phyloP scores from a whole-genome alignment of 2,888 invertebrate species.

The Caenorhabditis becei region DNA sequence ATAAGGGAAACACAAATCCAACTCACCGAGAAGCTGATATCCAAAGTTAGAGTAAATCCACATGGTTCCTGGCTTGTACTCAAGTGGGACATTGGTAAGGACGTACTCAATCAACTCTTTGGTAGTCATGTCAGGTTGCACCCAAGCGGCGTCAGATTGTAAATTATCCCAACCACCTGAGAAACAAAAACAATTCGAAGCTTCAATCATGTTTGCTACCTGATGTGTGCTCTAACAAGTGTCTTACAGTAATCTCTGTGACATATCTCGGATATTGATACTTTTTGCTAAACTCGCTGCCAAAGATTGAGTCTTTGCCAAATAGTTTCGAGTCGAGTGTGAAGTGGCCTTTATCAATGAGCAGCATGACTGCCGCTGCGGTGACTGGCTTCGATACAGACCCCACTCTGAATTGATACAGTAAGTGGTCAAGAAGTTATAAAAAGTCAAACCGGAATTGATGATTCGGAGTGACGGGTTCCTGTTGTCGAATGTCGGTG shows the following conservation, averaged over 20 bases:
- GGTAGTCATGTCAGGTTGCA: constrained; percentile 76
- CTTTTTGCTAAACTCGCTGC: constrained; percentile 75
- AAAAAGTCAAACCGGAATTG: constrained; percentile 72
- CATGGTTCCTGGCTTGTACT: constrained; percentile 72
- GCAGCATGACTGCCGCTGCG: constrained; percentile 77
- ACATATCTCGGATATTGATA: constrained; percentile 76
- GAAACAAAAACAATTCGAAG: constrained; percentile 19
- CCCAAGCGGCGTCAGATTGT: constrained; percentile 79
- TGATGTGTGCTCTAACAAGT: constrained; percentile 79
- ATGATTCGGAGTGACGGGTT: constrained; percentile 78
- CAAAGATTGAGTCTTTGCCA: constrained; percentile 75
- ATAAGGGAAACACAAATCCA: too few species aligned
- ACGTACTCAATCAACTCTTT: constrained; percentile 73
- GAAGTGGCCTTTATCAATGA: constrained; percentile 76
- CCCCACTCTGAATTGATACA: constrained; percentile 71
- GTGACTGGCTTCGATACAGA: constrained; percentile 81
- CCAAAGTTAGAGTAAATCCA: constrained; percentile 82
- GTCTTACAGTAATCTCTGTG: constrained; percentile 77
- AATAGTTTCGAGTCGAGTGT: constrained; percentile 77
- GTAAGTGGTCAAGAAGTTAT: neutral
- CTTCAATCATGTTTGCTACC: constrained; percentile 58
- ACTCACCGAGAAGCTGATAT: constrained; percentile 77
- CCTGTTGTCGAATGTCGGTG: constrained; percentile 75
- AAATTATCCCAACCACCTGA: constrained; percentile 80
- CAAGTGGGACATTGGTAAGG: constrained; percentile 72